Conservation (phyloP, 2,888 invertebrate genomes). For the Fragum whitleyi region DNA sequence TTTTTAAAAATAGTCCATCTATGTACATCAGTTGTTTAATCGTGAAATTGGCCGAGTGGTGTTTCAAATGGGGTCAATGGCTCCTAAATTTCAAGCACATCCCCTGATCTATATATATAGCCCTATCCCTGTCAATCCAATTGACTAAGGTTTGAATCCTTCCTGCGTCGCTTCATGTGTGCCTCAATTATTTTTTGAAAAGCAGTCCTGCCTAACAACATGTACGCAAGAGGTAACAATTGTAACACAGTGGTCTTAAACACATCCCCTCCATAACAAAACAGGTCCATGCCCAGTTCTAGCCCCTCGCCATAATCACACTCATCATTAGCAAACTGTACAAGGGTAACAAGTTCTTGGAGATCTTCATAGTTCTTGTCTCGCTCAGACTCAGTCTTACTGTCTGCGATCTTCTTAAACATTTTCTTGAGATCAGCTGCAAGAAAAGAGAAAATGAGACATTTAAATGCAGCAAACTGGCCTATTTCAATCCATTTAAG, state of each 20-base stretch:
- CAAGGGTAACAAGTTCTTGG: slow-evolving; percentile 92
- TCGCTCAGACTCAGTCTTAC: slow-evolving; percentile 87
- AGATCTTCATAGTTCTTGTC: slow-evolving; percentile 89
- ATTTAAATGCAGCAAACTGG: too few species aligned
- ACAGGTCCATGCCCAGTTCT: slow-evolving; percentile 94
- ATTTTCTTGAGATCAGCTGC: slow-evolving; percentile 90
- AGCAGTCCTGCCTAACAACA: slow-evolving; percentile 90
- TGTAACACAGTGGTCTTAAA: slow-evolving; percentile 89
- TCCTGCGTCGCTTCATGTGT: slow-evolving; percentile 90
- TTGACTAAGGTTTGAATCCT: slow-evolving; percentile 69
- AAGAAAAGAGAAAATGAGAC: slow-evolving; percentile 82
- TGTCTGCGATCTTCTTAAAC: slow-evolving; percentile 88
- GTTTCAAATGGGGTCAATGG: too few species aligned
- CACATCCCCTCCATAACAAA: slow-evolving; percentile 89
- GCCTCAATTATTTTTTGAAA: slow-evolving; percentile 91
- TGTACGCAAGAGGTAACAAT: slow-evolving; percentile 91
- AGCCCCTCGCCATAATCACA: slow-evolving; percentile 97
- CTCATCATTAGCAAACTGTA: slow-evolving; percentile 96
- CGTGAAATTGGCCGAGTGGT: too few species aligned
- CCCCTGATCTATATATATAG: too few species aligned
- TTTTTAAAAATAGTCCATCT: too few species aligned
- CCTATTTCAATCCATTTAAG: too few species aligned
- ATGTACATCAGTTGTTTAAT: too few species aligned
- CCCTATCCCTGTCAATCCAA: slow-evolving; percentile 50
- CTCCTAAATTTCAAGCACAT: too few species aligned